Evolutionary conservation across 2,113 vertebrate species (phyloP).

Genomic region (Nycticebus coucang): DNA sequence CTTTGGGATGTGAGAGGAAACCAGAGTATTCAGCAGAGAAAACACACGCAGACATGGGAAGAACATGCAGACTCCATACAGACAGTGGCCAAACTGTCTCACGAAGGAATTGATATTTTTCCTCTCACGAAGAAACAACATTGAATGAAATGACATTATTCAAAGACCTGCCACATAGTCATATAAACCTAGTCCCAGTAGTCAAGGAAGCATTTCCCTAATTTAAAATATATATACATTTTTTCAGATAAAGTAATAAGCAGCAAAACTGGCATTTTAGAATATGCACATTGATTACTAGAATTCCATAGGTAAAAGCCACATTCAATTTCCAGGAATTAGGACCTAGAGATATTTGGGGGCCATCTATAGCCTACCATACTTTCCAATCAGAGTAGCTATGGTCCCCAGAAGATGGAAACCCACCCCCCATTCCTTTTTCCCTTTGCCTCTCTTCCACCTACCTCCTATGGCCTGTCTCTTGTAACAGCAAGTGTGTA

Average conservation of each 20-base stretch:
- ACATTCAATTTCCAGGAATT: not conserved
- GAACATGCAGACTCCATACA: not conserved
- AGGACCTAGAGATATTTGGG: not conserved
- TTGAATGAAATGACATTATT: not conserved
- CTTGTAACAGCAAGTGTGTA: not conserved
- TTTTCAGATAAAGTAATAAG: slow-evolving; percentile 15
- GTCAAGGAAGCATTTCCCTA: not conserved
- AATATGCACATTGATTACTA: not conserved
- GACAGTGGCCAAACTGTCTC: not conserved
- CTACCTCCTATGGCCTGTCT: not conserved
- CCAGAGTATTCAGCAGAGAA: not conserved
- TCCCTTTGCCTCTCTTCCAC: not conserved
- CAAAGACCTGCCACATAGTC: not conserved
- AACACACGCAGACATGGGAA: not conserved
- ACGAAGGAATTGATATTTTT: not conserved
- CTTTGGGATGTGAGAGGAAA: not conserved
- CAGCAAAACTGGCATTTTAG: slow-evolving; percentile 15
- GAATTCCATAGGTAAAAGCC: not conserved
- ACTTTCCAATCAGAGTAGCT: not conserved
- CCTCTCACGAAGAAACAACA: not conserved
- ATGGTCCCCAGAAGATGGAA: not conserved
- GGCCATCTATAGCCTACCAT: not conserved
- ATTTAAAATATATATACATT: slow-evolving; percentile 17
- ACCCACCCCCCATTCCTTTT: not conserved
- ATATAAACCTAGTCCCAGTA: not conserved